Base-by-base conservation (phyloP, 2,113 vertebrate genomes). In the Chamaea fasciata region DNA sequence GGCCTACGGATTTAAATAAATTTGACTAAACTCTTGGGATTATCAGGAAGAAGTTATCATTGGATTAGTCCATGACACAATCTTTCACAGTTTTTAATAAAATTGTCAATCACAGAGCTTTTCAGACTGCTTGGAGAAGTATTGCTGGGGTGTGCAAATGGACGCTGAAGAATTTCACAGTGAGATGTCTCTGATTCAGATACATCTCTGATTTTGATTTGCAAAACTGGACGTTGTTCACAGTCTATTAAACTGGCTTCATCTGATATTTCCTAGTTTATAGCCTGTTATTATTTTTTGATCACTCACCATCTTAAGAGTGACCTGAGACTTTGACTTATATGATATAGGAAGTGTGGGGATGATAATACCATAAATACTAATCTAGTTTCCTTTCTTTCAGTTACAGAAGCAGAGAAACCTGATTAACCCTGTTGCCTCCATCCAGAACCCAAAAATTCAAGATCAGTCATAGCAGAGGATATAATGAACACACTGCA, bases 201-300 rank as follows among this genome's bases (percentile, higher is more conserved):
- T 16, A 28, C 37, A 63, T 47, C 11, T 65, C 46, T 59, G 30
- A 47, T 87, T 94, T 76, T 47, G 10, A 50, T 73, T 81, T 42
- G 49, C 37, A 86, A 60, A 86, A 64, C 16, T 16, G 50, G 64
- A 94, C 73, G 86, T 89, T 60, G 35, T 83, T 87, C 79, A n/a
- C n/a, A 85, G 16, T 31, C 53, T 84, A 27, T 69, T 67, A 60
- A 89, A 82, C 33, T 22, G 52, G 18, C 19, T 74, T 80, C 9
- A 56, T 67, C 19, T 89, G 59, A 33, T 91, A 89, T 65, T 89
- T 82, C 74, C 42, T 85, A 37, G 9, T 94, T 96, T 92, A 92
- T 89, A 87, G 42, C 65, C 68, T 49, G 35, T 55, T 90, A 68
- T 81, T 96, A 90, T 52, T 94, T 86, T 86, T 93, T 96, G 81